Evolutionary conservation across 1,140 invertebrate species (phyloP).

Genomic region (Drosophila funebris): DNA sequence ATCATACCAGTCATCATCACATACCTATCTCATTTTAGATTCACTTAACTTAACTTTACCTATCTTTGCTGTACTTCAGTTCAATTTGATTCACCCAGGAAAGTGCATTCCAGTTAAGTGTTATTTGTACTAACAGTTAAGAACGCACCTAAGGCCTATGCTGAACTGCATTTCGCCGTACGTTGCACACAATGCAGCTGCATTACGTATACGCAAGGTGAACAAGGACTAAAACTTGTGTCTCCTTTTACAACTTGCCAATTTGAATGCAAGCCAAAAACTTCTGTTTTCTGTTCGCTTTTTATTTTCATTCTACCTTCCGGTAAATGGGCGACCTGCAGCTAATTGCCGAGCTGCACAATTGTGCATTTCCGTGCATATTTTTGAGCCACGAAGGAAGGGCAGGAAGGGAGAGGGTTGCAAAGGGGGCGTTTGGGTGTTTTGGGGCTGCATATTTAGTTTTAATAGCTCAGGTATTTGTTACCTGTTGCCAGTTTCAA

Average conservation of each 20-base stretch:
- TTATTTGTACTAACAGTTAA: not conserved
- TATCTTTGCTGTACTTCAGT: no score
- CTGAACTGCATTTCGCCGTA: constrained; percentile 12
- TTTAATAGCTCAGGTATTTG: constrained; percentile 80
- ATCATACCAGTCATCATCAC: no score
- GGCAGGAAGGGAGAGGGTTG: not conserved
- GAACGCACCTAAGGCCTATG: constrained; percentile 1
- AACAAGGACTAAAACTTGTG: constrained; percentile 9
- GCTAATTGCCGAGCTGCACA: constrained; percentile 83
- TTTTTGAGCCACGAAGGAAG: constrained; percentile 57
- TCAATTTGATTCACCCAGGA: no score
- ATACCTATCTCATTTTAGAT: no score
- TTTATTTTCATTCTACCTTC: constrained; percentile 38
- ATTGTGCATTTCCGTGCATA: constrained; percentile 83
- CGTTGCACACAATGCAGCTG: constrained; percentile 43
- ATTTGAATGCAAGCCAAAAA: constrained; percentile 79
- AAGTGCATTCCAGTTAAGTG: not conserved
- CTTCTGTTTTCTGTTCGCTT: constrained; percentile 21
- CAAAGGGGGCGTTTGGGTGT: not conserved
- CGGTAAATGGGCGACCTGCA: constrained; percentile 53
- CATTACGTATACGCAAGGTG: constrained; percentile 45
- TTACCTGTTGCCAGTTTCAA: constrained; percentile 80
- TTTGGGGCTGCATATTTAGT: constrained; percentile 75
- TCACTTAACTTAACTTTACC: no score
- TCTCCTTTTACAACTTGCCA: constrained; percentile 28